Base-by-base conservation (phyloP, 2,888 invertebrate species). In the Zootermopsis nevadensis region DNA sequence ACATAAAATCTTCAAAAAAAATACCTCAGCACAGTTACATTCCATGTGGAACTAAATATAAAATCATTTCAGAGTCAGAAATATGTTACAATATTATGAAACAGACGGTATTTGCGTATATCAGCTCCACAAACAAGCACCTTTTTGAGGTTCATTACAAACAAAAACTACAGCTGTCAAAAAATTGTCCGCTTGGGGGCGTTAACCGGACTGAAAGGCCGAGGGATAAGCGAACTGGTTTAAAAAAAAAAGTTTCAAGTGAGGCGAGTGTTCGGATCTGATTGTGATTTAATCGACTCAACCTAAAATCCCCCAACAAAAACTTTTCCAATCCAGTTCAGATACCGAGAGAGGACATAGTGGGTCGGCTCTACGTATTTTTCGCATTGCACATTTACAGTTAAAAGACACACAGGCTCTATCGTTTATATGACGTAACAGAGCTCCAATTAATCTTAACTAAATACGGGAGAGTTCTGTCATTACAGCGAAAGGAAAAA, bases 91-190 rank as follows among this genome's bases (percentile, higher is more conserved):
- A 60, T 10, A 60, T 60, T 60, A 2, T 60, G 60, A 60, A 60
- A 60, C 60, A 60, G 27, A n/a, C 60, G 8, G 60, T 60, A 15
- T n/a, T 6, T 60, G n/a, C n/a, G n/a, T 60, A 15, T 60, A 27
- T 60, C 60, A 1, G 27, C 24, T 27, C 27, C 60, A 60, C 8
- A 60, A 6, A 24, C 67, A 67, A 19, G 55, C 76, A 60, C 53
- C 82, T 76, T 81, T 83, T 83, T 83, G 83, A 83, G 67, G 67
- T 83, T 81, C 77, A 69, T 81, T 77, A 77, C 48, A 83, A 83
- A 83, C 77, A 81, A 81, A 66, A 83, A 81, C 55, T 60, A 80
- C 53, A 80, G 77, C 83, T 83, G 83, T 83, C 83, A 83, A 83
- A 83, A 83, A 83, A 81, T 76, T 81, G 72, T 83, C 74, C 67